These are phyloP conservation scores for Hybognathus amarus DNA, from an alignment of 2,797 vertebrate species.

Conservation along the genomic window DNA sequence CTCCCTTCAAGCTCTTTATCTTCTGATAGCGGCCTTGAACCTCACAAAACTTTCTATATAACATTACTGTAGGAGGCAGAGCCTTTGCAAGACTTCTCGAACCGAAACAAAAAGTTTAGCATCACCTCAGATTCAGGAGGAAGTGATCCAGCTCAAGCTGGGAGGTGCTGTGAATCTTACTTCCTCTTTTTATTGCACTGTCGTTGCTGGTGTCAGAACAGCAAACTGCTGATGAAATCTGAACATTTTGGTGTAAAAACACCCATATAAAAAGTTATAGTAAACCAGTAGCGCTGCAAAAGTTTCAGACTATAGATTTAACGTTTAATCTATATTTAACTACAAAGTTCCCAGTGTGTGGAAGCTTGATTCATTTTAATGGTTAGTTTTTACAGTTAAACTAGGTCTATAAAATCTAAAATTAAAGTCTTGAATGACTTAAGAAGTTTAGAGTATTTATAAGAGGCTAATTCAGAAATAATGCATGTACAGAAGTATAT, in stretches of 20 bases:
- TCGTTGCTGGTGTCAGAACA: background rate
- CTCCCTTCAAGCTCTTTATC: conserved; percentile 73
- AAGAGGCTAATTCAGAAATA: background rate
- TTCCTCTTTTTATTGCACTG: conserved; percentile 66
- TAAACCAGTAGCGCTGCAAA: background rate
- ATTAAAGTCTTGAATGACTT: background rate
- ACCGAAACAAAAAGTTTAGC: conserved; percentile 47
- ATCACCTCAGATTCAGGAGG: conserved; percentile 49
- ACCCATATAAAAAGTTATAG: background rate
- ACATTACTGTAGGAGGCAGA: conserved; percentile 76
- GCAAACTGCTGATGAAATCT: background rate
- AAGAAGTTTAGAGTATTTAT: background rate
- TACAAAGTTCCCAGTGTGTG: background rate
- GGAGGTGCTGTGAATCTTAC: conserved; percentile 59
- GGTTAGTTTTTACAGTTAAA: background rate
- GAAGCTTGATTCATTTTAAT: background rate
- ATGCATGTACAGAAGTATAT: background rate
- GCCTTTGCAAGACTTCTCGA: conserved; percentile 38
- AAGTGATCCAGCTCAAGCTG: conserved; percentile 63
- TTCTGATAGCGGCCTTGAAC: conserved; percentile 83
- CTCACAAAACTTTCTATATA: conserved; percentile 81
- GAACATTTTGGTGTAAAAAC: background rate
- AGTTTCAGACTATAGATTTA: background rate
- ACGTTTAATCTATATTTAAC: background rate
- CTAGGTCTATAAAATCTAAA: background rate